Base-by-base conservation (phyloP, 2,113 vertebrate species). In the Pseudorhombus dupliciocellatus region DNA sequence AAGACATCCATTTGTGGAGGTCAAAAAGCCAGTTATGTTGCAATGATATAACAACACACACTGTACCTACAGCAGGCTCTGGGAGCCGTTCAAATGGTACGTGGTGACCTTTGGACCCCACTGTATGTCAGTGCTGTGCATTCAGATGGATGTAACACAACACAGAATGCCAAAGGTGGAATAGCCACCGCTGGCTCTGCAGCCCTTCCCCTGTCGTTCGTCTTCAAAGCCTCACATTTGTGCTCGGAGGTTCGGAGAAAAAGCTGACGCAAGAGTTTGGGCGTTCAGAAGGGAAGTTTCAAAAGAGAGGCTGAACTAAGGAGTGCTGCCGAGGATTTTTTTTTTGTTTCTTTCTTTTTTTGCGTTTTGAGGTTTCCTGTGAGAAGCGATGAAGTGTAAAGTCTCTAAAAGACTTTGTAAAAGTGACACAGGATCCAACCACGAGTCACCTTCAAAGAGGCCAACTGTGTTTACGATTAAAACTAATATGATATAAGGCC, bases 211-310 rank as follows among this genome's bases (percentile, higher is more conserved):
- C 28, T 55, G 75, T 73, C 81, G 53, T 66, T 69, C 68, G 60
- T 72, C 37, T 64, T 84, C 78, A 77, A 59, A 81, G 67, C 34
- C 16, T 3, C 21, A 10, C 64, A 76, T 74, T 60, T 18, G 37
- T 73, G 60, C 44, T 64, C 44, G 25, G 26, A n/a, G 67, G 30
- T 67, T 69, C 25, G 34, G 58, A 70, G 75, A 83, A 88, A 86
- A 24, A 24, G 71, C 87, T 88, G 88, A 87, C 83, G 80, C 15
- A 53, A 70, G 66, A 40, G 51, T 60, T 81, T 52, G 24, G 3
- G 15, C 50, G 51, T 61, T 42, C 14, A 73, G 25, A 73, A 1
- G 53, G 24, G 24, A 61, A 5, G 61, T 70, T 73, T 79, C 10
- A 24, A 20, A 76, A 70, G 53, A 42, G 25, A n/a, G 34, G 46